Base-by-base conservation (phyloP, 2,888 invertebrate genomes). In the Resseliella maxima region DNA sequence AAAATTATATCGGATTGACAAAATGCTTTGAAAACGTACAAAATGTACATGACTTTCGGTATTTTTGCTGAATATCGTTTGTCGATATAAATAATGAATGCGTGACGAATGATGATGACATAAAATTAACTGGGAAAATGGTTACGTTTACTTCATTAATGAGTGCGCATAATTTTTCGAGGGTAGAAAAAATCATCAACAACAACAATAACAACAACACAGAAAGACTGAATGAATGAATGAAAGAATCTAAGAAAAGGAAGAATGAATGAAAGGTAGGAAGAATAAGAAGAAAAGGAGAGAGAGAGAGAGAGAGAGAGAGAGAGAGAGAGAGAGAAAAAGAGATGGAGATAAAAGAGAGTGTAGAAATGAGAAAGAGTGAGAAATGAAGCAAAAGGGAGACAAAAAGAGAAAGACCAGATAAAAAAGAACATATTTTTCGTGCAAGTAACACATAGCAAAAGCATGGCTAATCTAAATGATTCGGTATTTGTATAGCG, bases 51-150 rank as follows among this genome's bases (percentile, higher is more conserved):
- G 38, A 72, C 38, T 83, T 83, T 36, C n/a, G 83, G 12, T 24
- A 83, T 38, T 38, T 83, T 83, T 83, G 83, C 83, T 83, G 83
- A 83, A 83, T 83, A 83, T 83, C 38, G 38, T 83, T 83, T 83
- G 36, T 83, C 83, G 38, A 83, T 83, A 38, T 83, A 38, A 83
- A 83, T 38, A 83, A 83, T 83, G 83, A n/a, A 83, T 83, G 83
- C 83, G 83, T 83, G 83, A 83, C 83, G 36, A 83, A 83, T 83
- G 83, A 83, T 83, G 83, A 83, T 38, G 83, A 38, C 83, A 83
- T 38, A 38, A 36, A 83, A 36, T 38, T 83, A 83, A 38, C 83
- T 83, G n/a, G 38, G 38, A 36, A 83, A 83, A 83, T 83, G 83
- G 38, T 38, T 83, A 38, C 83, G 83, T 38, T 83, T 83, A 72